A percentile compares a stretch with the other conserved stretches of the same genome.
phyloP scores from a whole-genome alignment of 2,888 invertebrate genomes.

The Aelia acuminata region DNA sequence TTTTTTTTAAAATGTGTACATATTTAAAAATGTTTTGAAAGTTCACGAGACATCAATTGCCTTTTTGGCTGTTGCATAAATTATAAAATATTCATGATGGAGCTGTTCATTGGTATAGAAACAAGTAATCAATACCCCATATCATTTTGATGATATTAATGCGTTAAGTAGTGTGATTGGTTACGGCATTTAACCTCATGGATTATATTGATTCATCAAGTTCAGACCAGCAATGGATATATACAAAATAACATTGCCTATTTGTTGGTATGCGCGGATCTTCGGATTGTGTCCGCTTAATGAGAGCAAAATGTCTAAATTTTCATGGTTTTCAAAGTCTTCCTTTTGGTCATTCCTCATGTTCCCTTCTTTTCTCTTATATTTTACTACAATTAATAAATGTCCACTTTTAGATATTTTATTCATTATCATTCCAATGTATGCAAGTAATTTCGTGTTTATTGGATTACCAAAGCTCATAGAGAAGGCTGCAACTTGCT shows the following conservation, averaged over 20 bases:
- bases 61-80: not conserved
- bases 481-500: not conserved
- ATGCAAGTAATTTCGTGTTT: constrained; percentile 5
- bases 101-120: not conserved
- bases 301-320: not conserved
- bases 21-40: too few relatives aligned
- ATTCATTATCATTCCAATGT: not conserved
- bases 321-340: not conserved
- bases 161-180: not conserved
- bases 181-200: not conserved
- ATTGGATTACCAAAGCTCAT: not conserved
- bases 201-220: not conserved
- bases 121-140: not conserved
- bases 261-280: not conserved
- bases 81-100: not conserved
- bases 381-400: not conserved
- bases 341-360: not conserved
- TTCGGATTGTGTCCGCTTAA: not conserved
- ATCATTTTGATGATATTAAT: not conserved
- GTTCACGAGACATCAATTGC: not conserved
- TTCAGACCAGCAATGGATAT: not conserved
- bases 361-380: not conserved
- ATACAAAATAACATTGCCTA: not conserved
- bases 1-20: too few relatives aligned
- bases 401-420: not conserved